A percentile compares a stretch with the other conserved stretches of the same genome.
Conservation (phyloP, 2,113 vertebrate genomes). For the Xiphophorus couchianus region DNA sequence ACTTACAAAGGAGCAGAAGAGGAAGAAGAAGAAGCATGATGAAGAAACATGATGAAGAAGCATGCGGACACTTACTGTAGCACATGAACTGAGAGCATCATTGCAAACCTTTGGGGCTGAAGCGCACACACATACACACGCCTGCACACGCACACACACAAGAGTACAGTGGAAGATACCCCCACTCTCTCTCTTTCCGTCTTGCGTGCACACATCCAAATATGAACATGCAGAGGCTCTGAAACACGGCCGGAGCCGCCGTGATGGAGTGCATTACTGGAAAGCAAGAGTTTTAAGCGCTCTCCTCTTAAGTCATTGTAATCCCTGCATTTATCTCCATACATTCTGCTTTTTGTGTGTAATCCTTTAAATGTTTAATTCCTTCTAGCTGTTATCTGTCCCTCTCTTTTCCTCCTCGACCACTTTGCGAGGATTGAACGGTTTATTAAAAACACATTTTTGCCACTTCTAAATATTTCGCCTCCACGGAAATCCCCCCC, state of each 20-base stretch:
- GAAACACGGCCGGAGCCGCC: constrained; percentile 37
- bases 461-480: constrained; percentile 71
- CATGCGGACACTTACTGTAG: constrained; percentile 67
- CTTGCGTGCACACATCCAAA: constrained; percentile 20
- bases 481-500: neutral
- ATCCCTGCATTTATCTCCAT: constrained; percentile 84
- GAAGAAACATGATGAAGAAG: constrained; percentile 30
- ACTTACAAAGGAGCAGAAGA: constrained; percentile 4
- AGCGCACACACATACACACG: constrained; percentile 58
- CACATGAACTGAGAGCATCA: constrained; percentile 68
- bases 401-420: constrained; percentile 33
- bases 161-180: constrained; percentile 20
- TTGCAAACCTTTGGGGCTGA: constrained; percentile 54
- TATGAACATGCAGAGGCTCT: constrained; percentile 23
- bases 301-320: constrained; percentile 83
- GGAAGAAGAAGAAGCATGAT: constrained; percentile 16
- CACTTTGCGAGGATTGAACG: constrained; percentile 70
- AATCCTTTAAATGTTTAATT: constrained; percentile 85
- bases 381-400: constrained; percentile 78
- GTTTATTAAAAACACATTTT: constrained; percentile 81
- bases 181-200: constrained; percentile 9
- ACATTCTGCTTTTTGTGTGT: constrained; percentile 80
- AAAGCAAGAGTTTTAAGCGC: constrained; percentile 82
- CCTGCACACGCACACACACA: constrained; percentile 24
- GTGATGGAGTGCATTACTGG: constrained; percentile 82